phyloP scores from a whole-genome alignment of 2,113 vertebrate genomes.

The Hippocampus guttulatus region DNA sequence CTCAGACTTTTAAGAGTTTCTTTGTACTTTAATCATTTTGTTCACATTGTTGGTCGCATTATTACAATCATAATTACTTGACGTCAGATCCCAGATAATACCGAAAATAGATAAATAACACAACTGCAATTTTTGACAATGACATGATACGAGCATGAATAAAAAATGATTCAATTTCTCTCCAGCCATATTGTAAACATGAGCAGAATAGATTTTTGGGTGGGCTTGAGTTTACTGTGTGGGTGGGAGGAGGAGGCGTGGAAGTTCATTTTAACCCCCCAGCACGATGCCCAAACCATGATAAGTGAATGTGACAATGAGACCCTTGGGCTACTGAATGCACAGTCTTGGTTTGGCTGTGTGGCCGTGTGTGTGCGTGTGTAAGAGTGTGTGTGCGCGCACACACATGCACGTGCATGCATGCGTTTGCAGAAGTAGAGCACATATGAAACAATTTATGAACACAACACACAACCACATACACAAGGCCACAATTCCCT shows the following conservation, averaged over 20 bases:
- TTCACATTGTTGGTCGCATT: background rate
- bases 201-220: constrained; percentile 22
- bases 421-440: constrained; percentile 27
- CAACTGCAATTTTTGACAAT: background rate
- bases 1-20: background rate
- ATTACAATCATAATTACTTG: background rate
- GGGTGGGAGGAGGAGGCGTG: constrained; percentile 14
- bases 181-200: constrained; percentile 32
- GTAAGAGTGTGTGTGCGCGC: no score
- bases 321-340: constrained; percentile 40
- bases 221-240: constrained; percentile 20
- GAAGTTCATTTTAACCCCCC: constrained; percentile 46
- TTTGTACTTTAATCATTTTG: background rate
- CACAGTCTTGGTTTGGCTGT: constrained; percentile 45
- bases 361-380: constrained; percentile 29
- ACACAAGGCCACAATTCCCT: constrained; percentile 48
- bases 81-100: background rate
- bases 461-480: constrained; percentile 12
- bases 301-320: constrained; percentile 68
- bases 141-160: background rate
- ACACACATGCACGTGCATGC: background rate
- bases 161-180: constrained; percentile 17
- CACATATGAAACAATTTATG: constrained; percentile 48
- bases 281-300: constrained; percentile 63
- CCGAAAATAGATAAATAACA: background rate